Base-by-base conservation (phyloP, 1,140 invertebrate species). In the Portunus trituberculatus region DNA sequence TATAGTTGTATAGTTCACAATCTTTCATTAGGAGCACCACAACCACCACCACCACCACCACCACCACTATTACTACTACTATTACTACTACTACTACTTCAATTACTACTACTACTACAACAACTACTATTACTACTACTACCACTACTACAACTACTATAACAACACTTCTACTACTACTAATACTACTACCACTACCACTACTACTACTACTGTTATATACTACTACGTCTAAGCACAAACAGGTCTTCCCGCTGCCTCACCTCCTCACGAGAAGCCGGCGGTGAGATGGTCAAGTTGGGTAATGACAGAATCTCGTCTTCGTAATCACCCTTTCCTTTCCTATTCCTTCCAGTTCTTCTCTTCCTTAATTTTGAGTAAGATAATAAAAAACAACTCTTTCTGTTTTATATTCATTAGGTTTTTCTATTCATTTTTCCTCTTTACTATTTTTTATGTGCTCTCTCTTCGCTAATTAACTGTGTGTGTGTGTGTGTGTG, bases 401-500 rank as follows among this genome's bases (percentile, higher is more conserved):
- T 82, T 28, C 28, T 3, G 4, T 25, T 82, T 25, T 82, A 82
- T 82, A 82, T 7, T 25, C 28, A 82, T 82, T 82, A 7, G 4
- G 8, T 82, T 6, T 32, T n/a, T 87, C 20, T 20, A 86, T 14
- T n/a, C 28, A 20, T 86, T 29, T 4, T 25, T n/a, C 4, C 4
- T 83, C 76, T 83, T 25, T 25, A 83, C 20, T 83, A 29, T 83
- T 25, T 87, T 16, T 16, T 87, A 3, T 87, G 29, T 87, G 29
- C 32, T 16, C 31, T 3, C 32, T 3, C 32, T 16, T 87, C 14
- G 4, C 14, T 87, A 10, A 29, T 16, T 87, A 32, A 29, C 2
- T 82, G 76, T 82, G 76, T 82, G 76, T 82, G 76, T 82, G 76
- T 82, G 76, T 82, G 76, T 82, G 76, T 82, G 76, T 82, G 76